Conservation (phyloP, 2,888 invertebrate genomes). For the Limnephilus rhombicus region DNA sequence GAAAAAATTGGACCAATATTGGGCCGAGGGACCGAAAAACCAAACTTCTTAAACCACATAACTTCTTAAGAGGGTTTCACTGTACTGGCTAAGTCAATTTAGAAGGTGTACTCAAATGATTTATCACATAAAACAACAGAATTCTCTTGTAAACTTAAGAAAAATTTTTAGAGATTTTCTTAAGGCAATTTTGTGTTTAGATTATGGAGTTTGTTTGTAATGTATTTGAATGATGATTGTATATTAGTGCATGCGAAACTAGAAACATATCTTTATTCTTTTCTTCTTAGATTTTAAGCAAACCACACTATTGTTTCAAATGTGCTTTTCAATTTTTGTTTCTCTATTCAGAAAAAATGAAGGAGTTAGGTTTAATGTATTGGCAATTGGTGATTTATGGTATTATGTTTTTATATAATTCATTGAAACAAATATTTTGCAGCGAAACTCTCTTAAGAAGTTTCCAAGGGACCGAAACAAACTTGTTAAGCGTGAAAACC, state of each 20-base stretch:
- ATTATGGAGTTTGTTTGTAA: not conserved
- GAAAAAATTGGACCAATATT: too few relatives aligned
- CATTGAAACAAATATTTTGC: not conserved
- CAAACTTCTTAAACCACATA: too few relatives aligned
- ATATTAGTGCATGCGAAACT: not conserved
- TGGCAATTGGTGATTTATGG: not conserved
- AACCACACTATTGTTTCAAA: constrained; percentile 5
- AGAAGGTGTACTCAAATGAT: not conserved
- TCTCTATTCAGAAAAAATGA: not conserved
- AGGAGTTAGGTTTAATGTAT: not conserved
- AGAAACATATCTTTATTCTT: constrained; percentile 21
- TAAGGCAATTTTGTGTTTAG: not conserved
- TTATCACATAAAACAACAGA: not conserved
- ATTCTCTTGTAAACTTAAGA: not conserved
- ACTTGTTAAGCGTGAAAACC: too few relatives aligned
- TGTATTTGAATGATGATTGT: not conserved
- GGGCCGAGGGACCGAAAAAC: too few relatives aligned
- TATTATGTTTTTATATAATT: not conserved
- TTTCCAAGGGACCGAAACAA: too few relatives aligned
- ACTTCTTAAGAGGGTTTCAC: too few relatives aligned
- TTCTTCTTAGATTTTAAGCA: constrained; percentile 16
- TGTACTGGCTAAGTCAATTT: too few relatives aligned
- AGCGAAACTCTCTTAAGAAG: too few relatives aligned
- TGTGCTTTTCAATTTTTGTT: not conserved
- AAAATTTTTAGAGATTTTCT: too few relatives aligned